Base-by-base conservation (phyloP, 2,797 vertebrate genomes). In the Sebastes vulpes region DNA sequence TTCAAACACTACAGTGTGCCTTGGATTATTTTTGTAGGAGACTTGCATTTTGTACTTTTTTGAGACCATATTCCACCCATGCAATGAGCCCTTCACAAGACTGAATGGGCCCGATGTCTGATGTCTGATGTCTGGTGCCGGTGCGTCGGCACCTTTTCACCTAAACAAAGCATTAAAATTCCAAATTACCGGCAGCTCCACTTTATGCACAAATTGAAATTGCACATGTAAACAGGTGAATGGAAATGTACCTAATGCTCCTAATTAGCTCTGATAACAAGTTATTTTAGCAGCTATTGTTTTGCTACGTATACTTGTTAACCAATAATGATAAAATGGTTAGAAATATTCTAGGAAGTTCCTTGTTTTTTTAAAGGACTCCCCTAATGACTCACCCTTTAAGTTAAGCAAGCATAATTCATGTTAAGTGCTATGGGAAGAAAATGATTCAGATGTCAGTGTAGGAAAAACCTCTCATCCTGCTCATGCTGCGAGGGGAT, bases 401-500 rank as follows among this genome's bases (percentile, higher is more conserved):
- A 53, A 53, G n/a, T 57, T 79, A 23, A 65, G 68, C 18, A 18
- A 54, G 58, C 7, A 64, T 65, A 64, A 56, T 84, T 64, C 56
- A 67, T 56, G 32, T 26, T 76, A 48, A 60, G 46, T 68, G 72
- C 32, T 50, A 7, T 61, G 54, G 42, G 66, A 65, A 26, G 56
- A 56, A 67, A 38, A 69, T 50, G 23, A 74, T 78, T 64, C 46
- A 65, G 46, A 78, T 52, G 59, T 80, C 63, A 65, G n/a, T 23
- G 50, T 56, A 69, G 65, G 72, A 74, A 74, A 74, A 72, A 70
- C 26, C 16, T 28, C 26, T 72, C 38, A 75, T 70, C 65, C 69
- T 59, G 58, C 67, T 58, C 65, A n/a, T 52, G 75, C 84, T 88
- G 84, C 79, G 82, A 77, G 26, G 75, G 84, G 84, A 71, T 84